A percentile compares a stretch with the other conserved stretches of the same genome.
Evolutionary conservation across 1,140 invertebrate species (phyloP).

Genomic region (Scylla paramamosain): DNA sequence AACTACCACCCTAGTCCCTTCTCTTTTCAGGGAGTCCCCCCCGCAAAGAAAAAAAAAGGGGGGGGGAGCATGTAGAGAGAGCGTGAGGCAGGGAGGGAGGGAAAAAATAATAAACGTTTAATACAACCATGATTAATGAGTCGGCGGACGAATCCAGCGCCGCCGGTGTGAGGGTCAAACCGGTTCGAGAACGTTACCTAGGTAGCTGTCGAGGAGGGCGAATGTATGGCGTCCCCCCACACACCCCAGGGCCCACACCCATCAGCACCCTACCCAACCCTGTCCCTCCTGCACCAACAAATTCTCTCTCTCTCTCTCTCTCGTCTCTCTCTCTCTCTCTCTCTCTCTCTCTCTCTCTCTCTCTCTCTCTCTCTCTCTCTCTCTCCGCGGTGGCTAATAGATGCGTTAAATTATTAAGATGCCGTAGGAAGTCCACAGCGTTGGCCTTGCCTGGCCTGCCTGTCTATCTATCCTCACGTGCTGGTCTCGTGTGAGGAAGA

Average conservation of each 20-base stretch:
- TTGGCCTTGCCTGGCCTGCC: background rate
- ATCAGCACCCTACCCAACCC: background rate
- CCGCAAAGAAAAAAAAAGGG: background rate
- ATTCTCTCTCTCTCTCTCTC: background rate
- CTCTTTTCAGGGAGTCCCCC: background rate
- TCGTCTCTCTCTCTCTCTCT: background rate
- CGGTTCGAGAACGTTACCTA: conserved; percentile 59
- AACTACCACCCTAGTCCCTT: background rate
- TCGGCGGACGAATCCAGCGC: background rate
- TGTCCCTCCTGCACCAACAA: background rate
- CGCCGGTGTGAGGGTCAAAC: conserved; percentile 50
- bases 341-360: background rate
- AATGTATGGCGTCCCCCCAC: conserved; percentile 58
- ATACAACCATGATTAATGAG: conserved; percentile 54
- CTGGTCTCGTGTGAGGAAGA: no score
- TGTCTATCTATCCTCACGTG: no score
- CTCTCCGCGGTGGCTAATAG: background rate
- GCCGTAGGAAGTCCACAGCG: background rate
- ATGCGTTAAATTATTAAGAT: background rate
- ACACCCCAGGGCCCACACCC: background rate
- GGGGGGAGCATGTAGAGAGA: background rate
- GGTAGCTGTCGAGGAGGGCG: conserved; percentile 28
- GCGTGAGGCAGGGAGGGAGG: background rate
- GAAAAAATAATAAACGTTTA: conserved; percentile 30
- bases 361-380: conserved; percentile 8